phyloP scores from a whole-genome alignment of 1,140 invertebrate genomes.

The Mesaphorura yosii region DNA sequence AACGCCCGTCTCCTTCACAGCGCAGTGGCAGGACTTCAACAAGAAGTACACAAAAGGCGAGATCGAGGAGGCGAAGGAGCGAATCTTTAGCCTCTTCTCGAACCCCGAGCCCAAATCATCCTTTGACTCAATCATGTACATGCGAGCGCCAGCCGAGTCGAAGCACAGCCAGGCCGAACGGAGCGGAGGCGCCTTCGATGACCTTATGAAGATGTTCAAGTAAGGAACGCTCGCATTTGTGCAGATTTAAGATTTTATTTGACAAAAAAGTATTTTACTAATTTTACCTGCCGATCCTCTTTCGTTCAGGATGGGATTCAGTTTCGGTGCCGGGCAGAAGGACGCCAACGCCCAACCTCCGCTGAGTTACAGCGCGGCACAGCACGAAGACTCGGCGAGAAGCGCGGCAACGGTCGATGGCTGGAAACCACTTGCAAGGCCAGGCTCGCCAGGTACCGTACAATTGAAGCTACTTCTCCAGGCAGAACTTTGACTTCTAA shows the following conservation, averaged over 20 bases:
- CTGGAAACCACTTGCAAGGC: neutral
- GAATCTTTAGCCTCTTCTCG: conserved; percentile 16
- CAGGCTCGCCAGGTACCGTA: neutral
- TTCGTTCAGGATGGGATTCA: conserved; percentile 18
- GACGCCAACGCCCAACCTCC: neutral
- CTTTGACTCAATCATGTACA: conserved; percentile 9
- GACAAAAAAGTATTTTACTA: neutral
- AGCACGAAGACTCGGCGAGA: neutral
- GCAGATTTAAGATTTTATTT: neutral
- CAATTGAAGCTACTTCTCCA: neutral
- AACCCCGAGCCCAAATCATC: conserved; percentile 1
- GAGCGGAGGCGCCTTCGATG: conserved; percentile 10
- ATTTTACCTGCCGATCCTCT: too few relatives aligned
- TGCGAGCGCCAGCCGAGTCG: conserved; percentile 8
- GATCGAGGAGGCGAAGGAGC: conserved; percentile 21
- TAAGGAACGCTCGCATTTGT: neutral
- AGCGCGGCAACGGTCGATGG: neutral
- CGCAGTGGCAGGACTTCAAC: conserved; percentile 9
- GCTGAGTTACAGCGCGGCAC: conserved; percentile 4
- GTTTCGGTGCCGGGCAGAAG: conserved; percentile 14
- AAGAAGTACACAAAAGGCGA: conserved; percentile 22
- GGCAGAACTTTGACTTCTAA: neutral
- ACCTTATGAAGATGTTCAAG: conserved; percentile 25
- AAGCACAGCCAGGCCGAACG: neutral
- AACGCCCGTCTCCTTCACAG: neutral